phyloP scores from a whole-genome alignment of 2,113 vertebrate species.

The Alethe diademata region DNA sequence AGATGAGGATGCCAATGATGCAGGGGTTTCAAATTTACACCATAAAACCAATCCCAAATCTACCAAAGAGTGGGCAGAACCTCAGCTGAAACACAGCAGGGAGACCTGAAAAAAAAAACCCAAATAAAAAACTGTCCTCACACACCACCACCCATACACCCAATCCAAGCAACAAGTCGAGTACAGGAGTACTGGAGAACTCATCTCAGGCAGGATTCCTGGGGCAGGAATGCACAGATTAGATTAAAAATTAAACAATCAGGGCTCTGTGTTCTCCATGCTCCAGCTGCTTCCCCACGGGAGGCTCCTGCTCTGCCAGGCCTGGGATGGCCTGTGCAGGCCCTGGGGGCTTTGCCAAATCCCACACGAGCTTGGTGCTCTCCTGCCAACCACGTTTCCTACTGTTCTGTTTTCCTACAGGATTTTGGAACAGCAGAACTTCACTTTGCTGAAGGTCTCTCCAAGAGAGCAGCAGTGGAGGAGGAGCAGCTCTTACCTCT shows the following conservation, averaged over 20 bases:
- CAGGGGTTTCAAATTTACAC: neutral
- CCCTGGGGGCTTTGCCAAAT: neutral
- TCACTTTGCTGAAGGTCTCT: neutral
- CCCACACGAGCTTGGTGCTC: neutral
- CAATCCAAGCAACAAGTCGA: neutral
- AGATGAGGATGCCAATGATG: neutral
- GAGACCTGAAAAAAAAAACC: neutral
- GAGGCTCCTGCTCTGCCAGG: neutral
- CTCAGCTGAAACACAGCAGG: neutral
- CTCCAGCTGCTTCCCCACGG: slow-evolving; percentile 11
- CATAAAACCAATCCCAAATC: neutral
- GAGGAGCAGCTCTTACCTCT: slow-evolving; percentile 82
- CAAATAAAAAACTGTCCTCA: neutral
- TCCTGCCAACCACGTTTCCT: neutral
- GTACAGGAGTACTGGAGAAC: neutral
- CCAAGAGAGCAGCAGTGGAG: neutral
- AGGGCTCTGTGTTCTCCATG: fast-evolving
- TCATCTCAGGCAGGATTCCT: neutral
- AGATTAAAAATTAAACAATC: neutral
- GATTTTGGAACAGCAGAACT: neutral
- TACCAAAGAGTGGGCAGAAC: neutral
- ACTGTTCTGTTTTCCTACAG: neutral
- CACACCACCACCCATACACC: neutral
- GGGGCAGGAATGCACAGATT: neutral
- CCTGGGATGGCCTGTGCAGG: neutral